Percentiles rank a stretch among this genome's conserved stretches.
Conservation (phyloP, 2,797 vertebrate genomes). For the Pseudotriccus pelzelni region DNA sequence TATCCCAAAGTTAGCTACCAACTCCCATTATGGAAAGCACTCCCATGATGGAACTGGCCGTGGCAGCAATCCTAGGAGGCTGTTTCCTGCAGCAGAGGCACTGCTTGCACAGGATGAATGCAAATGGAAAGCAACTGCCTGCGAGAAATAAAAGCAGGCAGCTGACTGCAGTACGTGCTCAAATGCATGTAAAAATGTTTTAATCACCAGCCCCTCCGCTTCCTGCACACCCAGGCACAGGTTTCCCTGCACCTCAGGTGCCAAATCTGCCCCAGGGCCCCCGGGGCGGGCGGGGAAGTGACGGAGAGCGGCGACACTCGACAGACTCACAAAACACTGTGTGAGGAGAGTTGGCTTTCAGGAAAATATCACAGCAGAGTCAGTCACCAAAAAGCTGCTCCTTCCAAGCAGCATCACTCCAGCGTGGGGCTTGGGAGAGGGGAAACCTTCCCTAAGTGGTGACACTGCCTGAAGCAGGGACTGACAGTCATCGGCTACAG, state of each 20-base stretch:
- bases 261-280: not conserved
- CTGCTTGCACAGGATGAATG: not conserved
- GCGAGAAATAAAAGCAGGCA: not conserved
- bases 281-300: accelerated
- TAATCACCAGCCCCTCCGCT: not conserved
- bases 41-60: not conserved
- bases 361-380: not conserved
- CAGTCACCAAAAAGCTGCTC: not conserved
- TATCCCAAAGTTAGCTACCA: not conserved
- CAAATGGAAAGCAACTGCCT: conserved; percentile 8
- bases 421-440: not conserved
- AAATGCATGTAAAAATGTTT: not conserved
- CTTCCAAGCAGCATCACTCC: not conserved
- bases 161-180: conserved; percentile 18
- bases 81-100: not conserved
- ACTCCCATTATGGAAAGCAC: not conserved
- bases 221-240: not conserved
- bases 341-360: not conserved
- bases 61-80: not conserved
- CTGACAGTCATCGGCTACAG: not conserved
- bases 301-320: accelerated
- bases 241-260: not conserved
- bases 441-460: accelerated
- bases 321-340: accelerated
- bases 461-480: not conserved